These are phyloP conservation scores for Catamblyrhynchus diadema DNA, from an alignment of 2,797 vertebrate genomes.

Conservation along the genomic window DNA sequence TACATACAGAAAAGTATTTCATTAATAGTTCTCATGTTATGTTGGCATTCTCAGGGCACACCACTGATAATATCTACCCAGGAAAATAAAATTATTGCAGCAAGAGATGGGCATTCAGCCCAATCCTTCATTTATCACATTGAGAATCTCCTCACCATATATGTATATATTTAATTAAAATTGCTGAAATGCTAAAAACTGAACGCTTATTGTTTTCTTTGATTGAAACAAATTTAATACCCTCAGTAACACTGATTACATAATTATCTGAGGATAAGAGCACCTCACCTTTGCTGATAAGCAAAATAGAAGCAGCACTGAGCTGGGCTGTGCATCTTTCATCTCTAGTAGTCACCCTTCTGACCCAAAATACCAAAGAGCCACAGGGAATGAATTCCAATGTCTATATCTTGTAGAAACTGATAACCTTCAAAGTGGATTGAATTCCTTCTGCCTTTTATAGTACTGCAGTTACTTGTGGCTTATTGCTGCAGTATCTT, in stretches of 20 bases:
- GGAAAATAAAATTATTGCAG: background rate
- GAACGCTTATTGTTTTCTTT: background rate
- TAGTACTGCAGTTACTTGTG: background rate
- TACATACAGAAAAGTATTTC: background rate
- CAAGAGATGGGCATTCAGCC: background rate
- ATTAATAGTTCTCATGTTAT: background rate
- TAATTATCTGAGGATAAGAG: background rate
- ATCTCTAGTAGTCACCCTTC: background rate
- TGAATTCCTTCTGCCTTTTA: background rate
- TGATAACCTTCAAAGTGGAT: background rate
- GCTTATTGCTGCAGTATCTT: background rate
- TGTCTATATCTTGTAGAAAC: background rate
- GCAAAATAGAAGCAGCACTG: background rate
- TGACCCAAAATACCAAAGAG: background rate
- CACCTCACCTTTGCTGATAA: background rate
- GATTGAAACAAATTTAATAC: background rate
- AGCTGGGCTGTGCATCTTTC: background rate
- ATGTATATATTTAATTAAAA: background rate
- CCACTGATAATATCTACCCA: background rate
- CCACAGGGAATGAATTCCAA: rapidly evolving
- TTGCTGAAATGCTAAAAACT: background rate
- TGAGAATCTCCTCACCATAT: background rate
- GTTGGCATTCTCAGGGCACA: background rate
- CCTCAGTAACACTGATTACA: background rate
- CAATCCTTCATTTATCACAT: background rate